A percentile compares a stretch with the other conserved stretches of the same genome.
phyloP scores from a whole-genome alignment of 2,888 invertebrate species.

The Eupithecia subumbrata region DNA sequence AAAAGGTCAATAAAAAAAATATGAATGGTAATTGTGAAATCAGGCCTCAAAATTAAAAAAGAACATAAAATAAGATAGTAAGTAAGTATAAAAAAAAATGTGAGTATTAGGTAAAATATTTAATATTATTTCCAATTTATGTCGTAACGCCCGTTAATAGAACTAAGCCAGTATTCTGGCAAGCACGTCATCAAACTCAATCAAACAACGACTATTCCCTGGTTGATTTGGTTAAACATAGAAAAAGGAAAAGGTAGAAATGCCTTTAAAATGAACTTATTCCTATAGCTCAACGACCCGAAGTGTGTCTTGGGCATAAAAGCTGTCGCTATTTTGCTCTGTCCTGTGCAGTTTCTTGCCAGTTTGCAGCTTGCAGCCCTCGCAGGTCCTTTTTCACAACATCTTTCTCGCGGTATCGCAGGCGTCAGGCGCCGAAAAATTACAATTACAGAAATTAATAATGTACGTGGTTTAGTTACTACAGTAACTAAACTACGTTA shows the following conservation, averaged over 20 bases:
- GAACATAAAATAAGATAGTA: too few species aligned
- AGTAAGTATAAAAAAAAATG: too few species aligned
- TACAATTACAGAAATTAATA: too few species aligned
- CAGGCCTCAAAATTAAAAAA: too few species aligned
- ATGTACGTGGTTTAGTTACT: too few species aligned
- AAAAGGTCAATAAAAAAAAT: too few species aligned
- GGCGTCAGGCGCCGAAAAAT: neutral
- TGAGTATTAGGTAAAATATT: too few species aligned
- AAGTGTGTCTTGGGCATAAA: neutral
- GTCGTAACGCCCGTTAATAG: conserved; percentile 44
- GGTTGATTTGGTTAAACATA: conserved; percentile 53
- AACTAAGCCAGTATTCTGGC: conserved; percentile 48
- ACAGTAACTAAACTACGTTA: neutral
- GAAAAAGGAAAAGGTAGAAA: conserved; percentile 30
- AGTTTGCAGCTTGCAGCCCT: neutral
- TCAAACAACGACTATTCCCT: conserved; percentile 51
- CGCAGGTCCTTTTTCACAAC: neutral
- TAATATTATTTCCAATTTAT: conserved; percentile 34
- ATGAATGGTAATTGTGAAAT: too few species aligned
- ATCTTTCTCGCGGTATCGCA: neutral
- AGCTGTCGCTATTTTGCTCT: neutral
- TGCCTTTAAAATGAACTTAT: conserved; percentile 2
- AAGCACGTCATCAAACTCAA: conserved; percentile 54
- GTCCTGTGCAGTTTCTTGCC: neutral
- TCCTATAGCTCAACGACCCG: neutral